Percentiles rank a stretch among this genome's conserved stretches.
Evolutionary conservation across 2,113 vertebrate species (phyloP).

Genomic region (Pangasianodon hypophthalmus): DNA sequence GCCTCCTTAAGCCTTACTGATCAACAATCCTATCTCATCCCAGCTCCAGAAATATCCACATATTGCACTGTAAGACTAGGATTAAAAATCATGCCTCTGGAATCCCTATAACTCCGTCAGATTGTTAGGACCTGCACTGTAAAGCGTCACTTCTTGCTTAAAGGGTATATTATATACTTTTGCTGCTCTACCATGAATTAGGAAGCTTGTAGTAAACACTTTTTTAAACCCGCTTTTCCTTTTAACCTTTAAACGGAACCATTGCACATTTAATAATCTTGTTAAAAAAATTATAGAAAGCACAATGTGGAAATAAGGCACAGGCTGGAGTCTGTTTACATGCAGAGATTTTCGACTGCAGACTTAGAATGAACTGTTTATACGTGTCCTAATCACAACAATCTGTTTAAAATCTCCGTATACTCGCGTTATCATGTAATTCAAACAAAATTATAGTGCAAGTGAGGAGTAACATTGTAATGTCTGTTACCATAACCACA

Average conservation of each 20-base stretch:
- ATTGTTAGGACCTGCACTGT: not conserved
- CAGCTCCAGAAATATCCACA: constrained; percentile 3
- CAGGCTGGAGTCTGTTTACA: not conserved
- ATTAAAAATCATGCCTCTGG: not conserved
- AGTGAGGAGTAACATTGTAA: not conserved
- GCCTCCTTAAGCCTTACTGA: not conserved
- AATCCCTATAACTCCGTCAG: not conserved
- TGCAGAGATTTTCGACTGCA: not conserved
- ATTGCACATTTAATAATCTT: not conserved
- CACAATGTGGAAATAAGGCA: not conserved
- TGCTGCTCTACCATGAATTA: constrained; percentile 16
- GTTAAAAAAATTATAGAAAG: not conserved
- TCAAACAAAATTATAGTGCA: not conserved
- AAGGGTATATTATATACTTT: constrained; percentile 42
- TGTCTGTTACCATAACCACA: not conserved
- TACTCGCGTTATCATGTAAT: not conserved
- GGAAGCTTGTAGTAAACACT: constrained; percentile 45
- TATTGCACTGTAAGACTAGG: not conserved
- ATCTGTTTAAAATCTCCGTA: not conserved
- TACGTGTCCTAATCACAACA: not conserved
- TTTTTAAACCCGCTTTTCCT: not conserved
- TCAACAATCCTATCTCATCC: not conserved
- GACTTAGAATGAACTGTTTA: not conserved
- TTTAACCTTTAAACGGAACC: not conserved
- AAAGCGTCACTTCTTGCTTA: constrained; percentile 50